These are phyloP conservation scores for Himalopsyche anomala DNA, from an alignment of 2,888 invertebrate genomes.

Conservation along the genomic window DNA sequence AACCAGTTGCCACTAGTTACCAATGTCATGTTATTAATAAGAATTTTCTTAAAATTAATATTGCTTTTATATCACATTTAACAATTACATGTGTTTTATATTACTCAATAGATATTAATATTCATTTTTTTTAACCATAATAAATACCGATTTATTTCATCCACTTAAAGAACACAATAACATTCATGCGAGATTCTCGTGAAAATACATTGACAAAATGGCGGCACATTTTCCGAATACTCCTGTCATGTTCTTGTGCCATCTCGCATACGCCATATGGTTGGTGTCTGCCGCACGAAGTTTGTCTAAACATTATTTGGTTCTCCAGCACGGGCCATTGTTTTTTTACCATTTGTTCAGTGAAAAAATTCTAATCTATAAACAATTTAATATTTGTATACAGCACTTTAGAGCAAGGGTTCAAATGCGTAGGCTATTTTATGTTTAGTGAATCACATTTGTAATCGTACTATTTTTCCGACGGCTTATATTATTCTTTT, in stretches of 20 bases:
- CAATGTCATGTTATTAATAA: too few relatives aligned
- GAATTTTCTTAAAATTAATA: too few relatives aligned
- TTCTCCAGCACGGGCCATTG: constrained; percentile 31
- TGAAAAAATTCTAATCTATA: constrained; percentile 6
- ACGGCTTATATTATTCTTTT: too few relatives aligned
- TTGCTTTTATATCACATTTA: too few relatives aligned
- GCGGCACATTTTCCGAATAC: constrained; percentile 13
- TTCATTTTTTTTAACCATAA: too few relatives aligned
- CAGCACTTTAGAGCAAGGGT: too few relatives aligned
- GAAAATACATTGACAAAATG: constrained; percentile 6
- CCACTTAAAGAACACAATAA: not conserved
- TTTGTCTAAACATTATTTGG: constrained; percentile 28
- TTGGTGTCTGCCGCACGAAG: constrained; percentile 18
- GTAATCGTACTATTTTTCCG: too few relatives aligned
- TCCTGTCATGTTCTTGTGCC: constrained; percentile 7
- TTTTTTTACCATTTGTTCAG: constrained; percentile 35
- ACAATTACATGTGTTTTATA: too few relatives aligned
- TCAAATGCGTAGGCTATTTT: too few relatives aligned
- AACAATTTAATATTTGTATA: not conserved
- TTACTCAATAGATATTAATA: too few relatives aligned
- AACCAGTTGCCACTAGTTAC: too few relatives aligned
- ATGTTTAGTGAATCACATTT: too few relatives aligned
- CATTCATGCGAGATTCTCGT: not conserved
- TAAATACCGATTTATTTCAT: not conserved
- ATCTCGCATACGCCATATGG: not conserved